Base-by-base conservation (phyloP, 2,113 vertebrate genomes). In the Asarcornis scutulata region DNA sequence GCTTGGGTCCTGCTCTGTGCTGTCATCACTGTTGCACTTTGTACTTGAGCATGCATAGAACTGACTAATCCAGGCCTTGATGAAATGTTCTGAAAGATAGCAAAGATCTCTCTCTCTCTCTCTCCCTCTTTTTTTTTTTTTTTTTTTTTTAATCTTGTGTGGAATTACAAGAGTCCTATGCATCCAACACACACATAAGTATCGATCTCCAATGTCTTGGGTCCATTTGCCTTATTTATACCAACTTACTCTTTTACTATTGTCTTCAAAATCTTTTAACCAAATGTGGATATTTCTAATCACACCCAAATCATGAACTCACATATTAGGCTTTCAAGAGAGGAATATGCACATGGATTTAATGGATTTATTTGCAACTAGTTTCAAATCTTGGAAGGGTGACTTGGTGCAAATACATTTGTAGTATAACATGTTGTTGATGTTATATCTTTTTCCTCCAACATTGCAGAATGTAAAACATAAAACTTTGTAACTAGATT, bases 341-440 rank as follows among this genome's bases (percentile, higher is more conserved):
- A 56, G 86, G 56, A 91, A 64, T 63, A 76, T 2, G 18, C 29
- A 6, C 0, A 73, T 66, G 91, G 74, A 50, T 94, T 95, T 93
- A 92, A 73, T 66, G 91, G 74, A 50, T 94, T 95, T 93, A 92
- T 94, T 36, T 89, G 89, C 67, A 89, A 81, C 90, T 31, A 73
- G 82, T 46, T 91, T 76, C 68, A 60, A 23, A 74, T 60, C 93
- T 34, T 44, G 89, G 38, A 84, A 84, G 89, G 75, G 95, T 74
- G 84, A 29, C 79, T 86, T 3, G 62, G 83, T 76, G 81, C 94
- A 88, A 40, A 15, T 2, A 72, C 69, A 78, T 83, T 68, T 66
- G 85, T 27, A 73, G 58, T 72, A 90, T 22, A 86, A 71, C 83
- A 26, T 0, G 7, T 9, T 76, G 93, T 31, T 95, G 78, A 66